Evolutionary conservation across 2,888 invertebrate genomes (phyloP), one percentile per base, ranked within the genome.

Genomic region (Matsumyia berberina): DNA sequence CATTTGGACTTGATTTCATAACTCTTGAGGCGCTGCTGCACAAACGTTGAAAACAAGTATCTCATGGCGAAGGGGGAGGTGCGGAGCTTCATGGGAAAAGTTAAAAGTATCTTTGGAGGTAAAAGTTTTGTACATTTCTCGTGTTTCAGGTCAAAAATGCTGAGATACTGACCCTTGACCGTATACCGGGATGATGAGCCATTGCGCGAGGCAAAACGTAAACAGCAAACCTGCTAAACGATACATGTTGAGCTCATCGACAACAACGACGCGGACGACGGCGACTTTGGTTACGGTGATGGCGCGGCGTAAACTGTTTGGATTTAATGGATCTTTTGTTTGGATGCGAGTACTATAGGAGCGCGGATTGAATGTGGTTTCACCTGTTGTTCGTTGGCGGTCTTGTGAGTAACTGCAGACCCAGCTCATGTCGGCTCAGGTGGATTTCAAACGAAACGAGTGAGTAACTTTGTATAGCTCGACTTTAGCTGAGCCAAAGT

Each of bases 91-190:
- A 2, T 17, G 33, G 24, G 9, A 49, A 51, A 55, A 62, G 46
- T 15, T 44, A 53, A 67, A 53, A 7, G 6, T 3, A 51, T 29
- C 9, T 60, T 66, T 64, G 39, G 37, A 39, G 19, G 46, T 49
- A 64, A 57, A 72, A 42, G 42, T 35, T 70, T 49, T 77, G 76
- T 67, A 69, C 62, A 64, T 49, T 46, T n/a, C 49, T 35, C 55
- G 64, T 39, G 42, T 64, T 58, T 62, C 70, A 69, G 83, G 73
- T 83, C 73, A 73, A 69, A 74, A 29, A 24, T 42, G 31, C 53
- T 39, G 46, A 79, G 29, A 83, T 83, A 83, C 83, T 83, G 73
- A 83, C 83, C 83, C 83, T 79, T 83, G 83, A 83, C 83, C 72
- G 57, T 57, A 51, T 42, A 62, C 83, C 73, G 83, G 57, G 67